These are phyloP conservation scores for Oncorhynchus gorbuscha DNA, from an alignment of 2,113 vertebrate species.

Conservation along the genomic window DNA sequence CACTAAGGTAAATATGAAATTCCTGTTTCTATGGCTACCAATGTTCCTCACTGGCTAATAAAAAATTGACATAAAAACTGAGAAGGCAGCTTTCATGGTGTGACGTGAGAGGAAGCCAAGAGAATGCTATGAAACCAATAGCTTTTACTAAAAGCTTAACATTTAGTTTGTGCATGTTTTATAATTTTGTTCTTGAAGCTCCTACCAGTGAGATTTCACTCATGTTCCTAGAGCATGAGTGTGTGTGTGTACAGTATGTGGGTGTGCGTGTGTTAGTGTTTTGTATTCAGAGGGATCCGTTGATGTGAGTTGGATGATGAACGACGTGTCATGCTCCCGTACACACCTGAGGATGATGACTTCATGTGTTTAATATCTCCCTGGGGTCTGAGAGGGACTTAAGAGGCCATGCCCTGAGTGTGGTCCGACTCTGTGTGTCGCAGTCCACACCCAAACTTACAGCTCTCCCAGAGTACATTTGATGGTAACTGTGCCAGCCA, in stretches of 20 bases:
- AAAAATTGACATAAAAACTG: slow-evolving; percentile 15
- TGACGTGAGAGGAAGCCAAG: neutral
- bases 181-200: no score
- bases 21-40: slow-evolving; percentile 66
- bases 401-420: neutral
- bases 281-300: neutral
- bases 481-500: neutral
- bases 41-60: slow-evolving; percentile 40
- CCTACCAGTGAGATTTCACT: neutral
- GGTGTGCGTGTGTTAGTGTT: neutral
- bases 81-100: neutral
- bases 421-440: no score
- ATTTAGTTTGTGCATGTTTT: neutral
- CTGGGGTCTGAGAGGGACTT: neutral
- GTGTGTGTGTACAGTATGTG: no score
- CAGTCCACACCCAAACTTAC: neutral
- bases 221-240: neutral
- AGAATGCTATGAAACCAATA: neutral
- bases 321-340: neutral
- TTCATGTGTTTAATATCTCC: slow-evolving; percentile 7
- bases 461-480: no score
- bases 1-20: slow-evolving; percentile 38
- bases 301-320: slow-evolving; percentile 8
- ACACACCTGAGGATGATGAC: neutral
- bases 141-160: neutral